phyloP scores from a whole-genome alignment of 2,113 vertebrate genomes.

The Rhagologus leucostigma region DNA sequence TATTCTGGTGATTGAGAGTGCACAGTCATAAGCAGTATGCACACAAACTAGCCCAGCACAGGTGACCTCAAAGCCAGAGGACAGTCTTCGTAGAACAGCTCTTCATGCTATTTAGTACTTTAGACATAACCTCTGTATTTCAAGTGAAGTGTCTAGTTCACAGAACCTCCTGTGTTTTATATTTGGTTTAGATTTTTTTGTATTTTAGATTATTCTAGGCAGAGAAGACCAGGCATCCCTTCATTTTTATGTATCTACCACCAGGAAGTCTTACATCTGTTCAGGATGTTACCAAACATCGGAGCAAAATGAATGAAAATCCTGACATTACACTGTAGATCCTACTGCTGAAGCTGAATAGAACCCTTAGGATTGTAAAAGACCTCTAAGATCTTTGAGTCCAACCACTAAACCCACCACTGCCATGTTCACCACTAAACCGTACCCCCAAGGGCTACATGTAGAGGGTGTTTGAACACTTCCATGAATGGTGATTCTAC shows the following conservation, averaged over 20 bases:
- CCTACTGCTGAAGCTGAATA: not conserved
- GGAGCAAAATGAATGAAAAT: not conserved
- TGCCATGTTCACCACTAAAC: not conserved
- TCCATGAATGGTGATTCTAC: not conserved
- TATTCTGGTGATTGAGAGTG: not conserved
- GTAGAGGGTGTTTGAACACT: not conserved
- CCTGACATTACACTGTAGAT: not conserved
- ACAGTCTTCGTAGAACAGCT: not conserved
- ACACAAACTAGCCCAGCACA: not conserved
- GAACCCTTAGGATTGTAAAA: not conserved
- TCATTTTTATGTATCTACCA: not conserved
- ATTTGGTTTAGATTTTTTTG: not conserved
- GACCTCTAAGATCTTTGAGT: not conserved
- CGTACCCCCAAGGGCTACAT: not conserved
- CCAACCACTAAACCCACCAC: not conserved
- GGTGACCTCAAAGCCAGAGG: not conserved
- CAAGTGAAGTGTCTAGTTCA: not conserved
- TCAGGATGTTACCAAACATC: not conserved
- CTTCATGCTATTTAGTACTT: not conserved
- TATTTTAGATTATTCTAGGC: not conserved
- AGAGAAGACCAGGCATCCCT: not conserved
- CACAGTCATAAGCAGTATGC: not conserved
- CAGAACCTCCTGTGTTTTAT: not conserved
- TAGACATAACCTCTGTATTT: not conserved
- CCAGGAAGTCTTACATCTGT: not conserved